A percentile compares a stretch with the other conserved stretches of the same genome.
Evolutionary conservation across 2,797 vertebrate genomes (phyloP).

Genomic region (Epinephelus coioides): DNA sequence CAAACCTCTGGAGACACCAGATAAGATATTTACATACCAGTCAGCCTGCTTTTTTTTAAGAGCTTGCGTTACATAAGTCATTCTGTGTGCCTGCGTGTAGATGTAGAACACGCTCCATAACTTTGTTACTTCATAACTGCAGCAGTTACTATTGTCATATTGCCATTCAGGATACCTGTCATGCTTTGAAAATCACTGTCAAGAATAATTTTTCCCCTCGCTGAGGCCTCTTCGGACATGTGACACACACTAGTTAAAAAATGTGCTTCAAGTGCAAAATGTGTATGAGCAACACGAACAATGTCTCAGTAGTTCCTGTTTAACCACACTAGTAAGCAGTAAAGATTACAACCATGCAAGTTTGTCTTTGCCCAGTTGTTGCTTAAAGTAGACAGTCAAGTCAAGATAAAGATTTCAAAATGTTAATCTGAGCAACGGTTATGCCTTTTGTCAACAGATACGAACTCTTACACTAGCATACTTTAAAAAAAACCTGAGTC

Average conservation of each 20-base stretch:
- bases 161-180: constrained; percentile 19
- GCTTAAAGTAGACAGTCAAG: background rate
- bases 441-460: background rate
- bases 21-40: constrained; percentile 80
- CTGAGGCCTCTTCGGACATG: constrained; percentile 16
- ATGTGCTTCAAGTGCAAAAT: constrained; percentile 7
- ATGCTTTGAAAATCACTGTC: constrained; percentile 21
- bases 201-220: constrained; percentile 11
- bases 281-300: constrained; percentile 1
- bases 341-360: background rate
- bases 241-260: constrained; percentile 4
- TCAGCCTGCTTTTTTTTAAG: constrained; percentile 54
- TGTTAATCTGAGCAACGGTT: background rate
- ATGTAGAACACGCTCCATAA: constrained; percentile 35
- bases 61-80: constrained; percentile 63
- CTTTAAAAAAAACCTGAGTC: background rate
- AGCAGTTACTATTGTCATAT: constrained; percentile 13
- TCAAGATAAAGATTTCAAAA: background rate
- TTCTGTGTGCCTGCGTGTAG: constrained; percentile 44
- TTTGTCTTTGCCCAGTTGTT: background rate
- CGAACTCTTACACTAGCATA: background rate
- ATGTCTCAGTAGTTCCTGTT: constrained; percentile 22
- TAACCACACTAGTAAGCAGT: constrained; percentile 13
- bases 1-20: constrained; percentile 71
- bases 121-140: constrained; percentile 33